These are phyloP conservation scores for Burhinus bistriatus DNA, from an alignment of 2,113 vertebrate species.

Conservation along the genomic window DNA sequence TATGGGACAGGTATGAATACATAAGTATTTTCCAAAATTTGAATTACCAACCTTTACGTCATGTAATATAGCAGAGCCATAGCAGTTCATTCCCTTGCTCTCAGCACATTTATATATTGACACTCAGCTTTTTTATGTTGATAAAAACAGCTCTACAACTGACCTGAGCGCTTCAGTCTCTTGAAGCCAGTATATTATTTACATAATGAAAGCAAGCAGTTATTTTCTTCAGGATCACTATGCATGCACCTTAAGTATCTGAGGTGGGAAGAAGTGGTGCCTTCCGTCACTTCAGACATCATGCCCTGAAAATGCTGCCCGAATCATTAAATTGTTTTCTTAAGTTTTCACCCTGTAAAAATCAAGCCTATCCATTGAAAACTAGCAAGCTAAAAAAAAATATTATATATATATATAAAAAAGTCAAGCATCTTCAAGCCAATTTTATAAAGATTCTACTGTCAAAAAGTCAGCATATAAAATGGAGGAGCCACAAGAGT, in stretches of 20 bases:
- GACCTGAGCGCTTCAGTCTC: not conserved
- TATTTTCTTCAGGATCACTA: not conserved
- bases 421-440: not conserved
- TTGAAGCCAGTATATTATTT: not conserved
- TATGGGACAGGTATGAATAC: not conserved
- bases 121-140: not conserved
- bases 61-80: not conserved
- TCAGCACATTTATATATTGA: not conserved
- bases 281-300: not conserved
- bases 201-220: not conserved
- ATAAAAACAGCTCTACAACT: not conserved
- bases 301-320: not conserved
- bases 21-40: not conserved
- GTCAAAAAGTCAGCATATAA: not conserved
- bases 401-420: too few relatives aligned
- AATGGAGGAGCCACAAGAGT: not conserved
- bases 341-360: not conserved
- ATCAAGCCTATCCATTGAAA: not conserved
- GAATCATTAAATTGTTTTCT: not conserved
- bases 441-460: not conserved
- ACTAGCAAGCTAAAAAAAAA: not conserved
- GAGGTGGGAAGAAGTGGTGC: not conserved
- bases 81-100: not conserved
- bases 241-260: not conserved
- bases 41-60: not conserved